phyloP scores from a whole-genome alignment of 2,113 vertebrate genomes.

The Chitala chitala region DNA sequence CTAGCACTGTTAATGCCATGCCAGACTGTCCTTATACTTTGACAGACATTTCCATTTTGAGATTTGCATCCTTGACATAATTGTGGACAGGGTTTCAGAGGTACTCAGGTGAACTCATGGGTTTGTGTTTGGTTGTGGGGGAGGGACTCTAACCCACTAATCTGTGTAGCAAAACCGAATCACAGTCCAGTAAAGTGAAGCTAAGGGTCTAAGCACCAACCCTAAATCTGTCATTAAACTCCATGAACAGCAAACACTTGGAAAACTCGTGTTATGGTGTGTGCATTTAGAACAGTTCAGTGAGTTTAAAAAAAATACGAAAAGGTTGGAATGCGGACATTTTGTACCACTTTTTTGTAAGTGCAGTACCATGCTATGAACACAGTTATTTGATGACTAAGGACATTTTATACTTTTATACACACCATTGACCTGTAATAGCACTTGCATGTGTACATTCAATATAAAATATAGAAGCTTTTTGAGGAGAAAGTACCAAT shows the following conservation, averaged over 20 bases:
- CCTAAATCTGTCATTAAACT: too few species aligned
- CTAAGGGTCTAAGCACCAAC: too few species aligned
- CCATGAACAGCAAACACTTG: too few species aligned
- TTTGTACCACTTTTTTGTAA: not conserved
- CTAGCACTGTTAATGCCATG: not conserved
- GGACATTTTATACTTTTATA: slow-evolving; percentile 1
- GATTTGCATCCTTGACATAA: not conserved
- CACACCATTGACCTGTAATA: not conserved
- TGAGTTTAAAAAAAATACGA: not conserved
- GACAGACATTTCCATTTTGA: not conserved
- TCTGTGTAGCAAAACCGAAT: not conserved
- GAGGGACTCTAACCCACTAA: not conserved
- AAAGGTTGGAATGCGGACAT: not conserved
- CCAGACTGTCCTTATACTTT: too few species aligned
- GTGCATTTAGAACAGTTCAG: not conserved
- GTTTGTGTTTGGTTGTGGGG: not conserved
- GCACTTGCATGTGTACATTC: slow-evolving; percentile 6
- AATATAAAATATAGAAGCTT: not conserved
- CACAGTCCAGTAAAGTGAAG: not conserved
- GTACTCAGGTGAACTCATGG: slow-evolving; percentile 7
- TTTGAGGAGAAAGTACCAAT: not conserved
- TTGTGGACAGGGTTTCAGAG: not conserved
- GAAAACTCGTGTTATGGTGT: too few species aligned
- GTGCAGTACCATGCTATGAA: not conserved
- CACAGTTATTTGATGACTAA: not conserved